These are phyloP conservation scores for Heliconius hortense DNA, from an alignment of 2,888 invertebrate species.

Conservation along the genomic window DNA sequence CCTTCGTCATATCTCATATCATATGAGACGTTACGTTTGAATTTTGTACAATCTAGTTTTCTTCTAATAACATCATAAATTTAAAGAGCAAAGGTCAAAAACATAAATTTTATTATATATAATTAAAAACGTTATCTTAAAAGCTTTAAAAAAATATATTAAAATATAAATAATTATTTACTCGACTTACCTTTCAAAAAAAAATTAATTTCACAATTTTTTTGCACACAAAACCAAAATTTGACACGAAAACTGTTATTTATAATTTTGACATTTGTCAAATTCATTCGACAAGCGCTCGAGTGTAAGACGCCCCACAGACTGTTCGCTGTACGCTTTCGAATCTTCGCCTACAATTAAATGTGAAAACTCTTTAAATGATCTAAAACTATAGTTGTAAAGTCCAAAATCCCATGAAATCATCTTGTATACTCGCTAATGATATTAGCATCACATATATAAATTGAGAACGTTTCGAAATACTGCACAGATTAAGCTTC, in stretches of 20 bases:
- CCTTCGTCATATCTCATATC: neutral
- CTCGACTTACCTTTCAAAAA: neutral
- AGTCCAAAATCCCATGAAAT: constrained; percentile 39
- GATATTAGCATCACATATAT: constrained; percentile 18
- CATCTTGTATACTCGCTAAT: constrained; percentile 2
- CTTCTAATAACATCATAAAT: neutral
- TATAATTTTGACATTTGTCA: constrained; percentile 17
- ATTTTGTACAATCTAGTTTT: constrained; percentile 5
- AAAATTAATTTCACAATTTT: neutral
- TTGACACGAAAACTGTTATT: constrained; percentile 10
- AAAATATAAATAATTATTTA: neutral
- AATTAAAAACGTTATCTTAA: neutral
- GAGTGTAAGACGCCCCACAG: constrained; percentile 49
- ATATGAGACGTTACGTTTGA: neutral
- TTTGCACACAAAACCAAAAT: constrained; percentile 9
- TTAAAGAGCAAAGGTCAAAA: constrained; percentile 7
- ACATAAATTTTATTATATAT: neutral
- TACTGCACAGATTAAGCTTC: neutral
- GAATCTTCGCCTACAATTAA: constrained; percentile 56
- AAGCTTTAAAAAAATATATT: neutral
- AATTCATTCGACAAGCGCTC: constrained; percentile 48
- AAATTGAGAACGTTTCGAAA: constrained; percentile 10
- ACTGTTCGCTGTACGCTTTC: constrained; percentile 72
- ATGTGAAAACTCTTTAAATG: constrained; percentile 46
- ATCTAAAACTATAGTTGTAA: constrained; percentile 43